Percentiles rank a stretch among this genome's conserved stretches.
phyloP scores from a whole-genome alignment of 1,140 invertebrate genomes.

The Capitella teleta region DNA sequence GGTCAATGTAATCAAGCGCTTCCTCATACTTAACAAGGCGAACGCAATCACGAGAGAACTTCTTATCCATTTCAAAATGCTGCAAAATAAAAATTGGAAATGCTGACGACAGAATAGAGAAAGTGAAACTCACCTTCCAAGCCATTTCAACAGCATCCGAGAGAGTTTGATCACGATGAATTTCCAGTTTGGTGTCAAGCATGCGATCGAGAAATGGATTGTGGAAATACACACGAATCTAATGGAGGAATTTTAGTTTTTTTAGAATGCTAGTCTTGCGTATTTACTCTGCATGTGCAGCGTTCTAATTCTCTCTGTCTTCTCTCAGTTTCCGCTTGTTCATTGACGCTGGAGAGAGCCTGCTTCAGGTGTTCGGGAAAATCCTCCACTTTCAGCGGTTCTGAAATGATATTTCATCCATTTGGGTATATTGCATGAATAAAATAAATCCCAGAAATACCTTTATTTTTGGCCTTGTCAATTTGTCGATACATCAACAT shows the following conservation, averaged over 20 bases:
- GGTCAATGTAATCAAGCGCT: constrained; percentile 55
- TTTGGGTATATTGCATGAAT: too few relatives aligned
- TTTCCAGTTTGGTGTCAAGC: constrained; percentile 47
- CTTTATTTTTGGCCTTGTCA: constrained; percentile 56
- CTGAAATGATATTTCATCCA: too few relatives aligned
- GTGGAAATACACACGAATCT: constrained; percentile 53
- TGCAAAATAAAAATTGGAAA: constrained; percentile 23
- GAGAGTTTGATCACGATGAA: constrained; percentile 50
- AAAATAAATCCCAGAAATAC: too few relatives aligned
- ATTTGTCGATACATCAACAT: constrained; percentile 86
- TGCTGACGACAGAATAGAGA: background rate
- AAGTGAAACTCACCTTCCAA: constrained; percentile 42
- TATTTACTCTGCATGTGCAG: constrained; percentile 48
- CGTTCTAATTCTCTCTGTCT: constrained; percentile 50
- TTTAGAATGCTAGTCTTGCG: too few relatives aligned
- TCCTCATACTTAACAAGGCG: constrained; percentile 63
- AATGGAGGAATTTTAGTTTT: too few relatives aligned
- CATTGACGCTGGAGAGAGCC: constrained; percentile 52
- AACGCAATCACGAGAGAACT: constrained; percentile 54
- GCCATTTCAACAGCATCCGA: constrained; percentile 49
- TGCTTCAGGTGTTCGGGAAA: constrained; percentile 65
- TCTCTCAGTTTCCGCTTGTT: constrained; percentile 56
- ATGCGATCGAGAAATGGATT: constrained; percentile 49
- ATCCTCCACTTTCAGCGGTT: constrained; percentile 55
- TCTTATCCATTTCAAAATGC: constrained; percentile 49